Conservation (phyloP, 1,140 invertebrate genomes). For the Scaptomyza graminum region DNA sequence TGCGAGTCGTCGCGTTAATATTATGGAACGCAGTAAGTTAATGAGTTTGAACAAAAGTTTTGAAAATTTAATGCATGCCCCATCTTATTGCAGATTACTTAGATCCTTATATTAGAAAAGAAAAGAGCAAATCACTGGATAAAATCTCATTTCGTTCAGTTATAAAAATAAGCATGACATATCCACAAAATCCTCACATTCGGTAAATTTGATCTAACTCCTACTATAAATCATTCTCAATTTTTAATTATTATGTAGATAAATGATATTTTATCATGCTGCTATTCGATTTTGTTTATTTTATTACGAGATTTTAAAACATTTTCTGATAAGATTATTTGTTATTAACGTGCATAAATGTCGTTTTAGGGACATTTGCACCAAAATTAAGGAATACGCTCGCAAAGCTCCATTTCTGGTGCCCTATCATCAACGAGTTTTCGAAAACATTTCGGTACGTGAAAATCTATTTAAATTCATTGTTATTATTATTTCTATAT, state of each 20-base stretch:
- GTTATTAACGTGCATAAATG: background rate
- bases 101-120: conserved; percentile 87
- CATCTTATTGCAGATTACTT: conserved; percentile 86
- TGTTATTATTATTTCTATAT: too few relatives aligned
- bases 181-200: conserved; percentile 88
- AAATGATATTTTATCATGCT: conserved; percentile 18
- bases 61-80: conserved; percentile 70
- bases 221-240: conserved; percentile 38
- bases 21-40: conserved; percentile 88
- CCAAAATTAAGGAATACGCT: conserved; percentile 88
- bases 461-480: background rate
- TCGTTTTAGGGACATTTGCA: conserved; percentile 86
- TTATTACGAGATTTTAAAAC: background rate
- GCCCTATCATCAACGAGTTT: conserved; percentile 89
- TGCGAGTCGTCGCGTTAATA: conserved; percentile 87
- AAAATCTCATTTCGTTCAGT: conserved; percentile 89
- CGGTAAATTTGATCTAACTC: conserved; percentile 85
- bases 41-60: conserved; percentile 7
- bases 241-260: too few relatives aligned
- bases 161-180: conserved; percentile 89
- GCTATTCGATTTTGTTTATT: conserved; percentile 2
- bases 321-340: background rate
- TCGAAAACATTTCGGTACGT: conserved; percentile 87
- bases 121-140: conserved; percentile 85
- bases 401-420: conserved; percentile 89